Conservation (phyloP, 2,113 vertebrate genomes). For the Onychostoma macrolepis region DNA sequence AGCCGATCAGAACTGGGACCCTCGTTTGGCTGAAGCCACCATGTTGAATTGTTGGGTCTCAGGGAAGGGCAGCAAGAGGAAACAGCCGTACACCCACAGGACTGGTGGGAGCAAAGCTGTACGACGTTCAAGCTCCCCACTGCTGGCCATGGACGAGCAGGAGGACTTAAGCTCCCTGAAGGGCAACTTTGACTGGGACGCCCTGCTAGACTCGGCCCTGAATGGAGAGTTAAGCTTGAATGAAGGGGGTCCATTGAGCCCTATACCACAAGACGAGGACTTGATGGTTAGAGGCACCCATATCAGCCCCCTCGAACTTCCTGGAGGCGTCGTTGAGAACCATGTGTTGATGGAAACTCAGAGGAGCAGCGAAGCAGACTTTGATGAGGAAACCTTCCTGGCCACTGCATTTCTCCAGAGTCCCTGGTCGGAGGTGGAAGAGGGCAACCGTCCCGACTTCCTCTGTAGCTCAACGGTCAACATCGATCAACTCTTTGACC, state of each 20-base stretch:
- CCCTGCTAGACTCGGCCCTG: slow-evolving; percentile 83
- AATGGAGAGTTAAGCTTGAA: slow-evolving; percentile 86
- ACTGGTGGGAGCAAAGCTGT: slow-evolving; percentile 70
- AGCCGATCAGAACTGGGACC: slow-evolving; percentile 76
- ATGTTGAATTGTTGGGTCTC: slow-evolving; percentile 71
- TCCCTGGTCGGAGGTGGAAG: slow-evolving; percentile 90
- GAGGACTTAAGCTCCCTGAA: slow-evolving; percentile 86
- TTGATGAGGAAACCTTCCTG: slow-evolving; percentile 88
- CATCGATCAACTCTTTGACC: slow-evolving; percentile 85
- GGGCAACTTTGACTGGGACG: slow-evolving; percentile 95
- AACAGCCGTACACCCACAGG: slow-evolving; percentile 73
- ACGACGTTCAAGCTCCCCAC: slow-evolving; percentile 76
- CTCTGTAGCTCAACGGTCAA: slow-evolving; percentile 77
- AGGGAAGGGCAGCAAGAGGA: slow-evolving; percentile 78
- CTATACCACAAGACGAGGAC: slow-evolving; percentile 73
- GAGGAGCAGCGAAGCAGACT: slow-evolving; percentile 75
- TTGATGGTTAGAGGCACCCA: slow-evolving; percentile 75
- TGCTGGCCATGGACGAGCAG: slow-evolving; percentile 83
- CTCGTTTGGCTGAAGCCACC: slow-evolving; percentile 62
- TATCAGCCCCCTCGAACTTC: slow-evolving; percentile 55
- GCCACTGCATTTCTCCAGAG: slow-evolving; percentile 89
- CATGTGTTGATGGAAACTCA: slow-evolving; percentile 68
- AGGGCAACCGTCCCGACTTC: slow-evolving; percentile 70
- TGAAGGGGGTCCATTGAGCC: slow-evolving; percentile 78
- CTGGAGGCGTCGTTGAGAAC: slow-evolving; percentile 28